phyloP scores from a whole-genome alignment of 2,888 invertebrate genomes.

The Lutraria lutraria region DNA sequence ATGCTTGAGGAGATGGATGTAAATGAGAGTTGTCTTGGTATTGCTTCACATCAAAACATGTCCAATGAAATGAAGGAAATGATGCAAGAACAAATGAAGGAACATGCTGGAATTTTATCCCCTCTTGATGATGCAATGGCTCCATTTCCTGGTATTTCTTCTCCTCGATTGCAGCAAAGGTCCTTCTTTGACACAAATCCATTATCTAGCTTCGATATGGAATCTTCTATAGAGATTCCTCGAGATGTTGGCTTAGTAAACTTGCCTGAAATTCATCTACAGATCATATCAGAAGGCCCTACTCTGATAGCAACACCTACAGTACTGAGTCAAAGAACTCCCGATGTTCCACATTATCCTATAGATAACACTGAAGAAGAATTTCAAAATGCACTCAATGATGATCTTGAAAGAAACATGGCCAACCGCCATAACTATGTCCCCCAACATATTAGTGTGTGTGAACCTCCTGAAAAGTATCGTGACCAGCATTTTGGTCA shows the following conservation, averaged over 20 bases:
- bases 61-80: constrained; percentile 77
- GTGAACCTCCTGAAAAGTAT: constrained; percentile 56
- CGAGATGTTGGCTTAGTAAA: constrained; percentile 67
- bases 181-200: constrained; percentile 68
- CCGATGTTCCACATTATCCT: constrained; percentile 61
- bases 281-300: constrained; percentile 72
- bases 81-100: constrained; percentile 74
- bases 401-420: constrained; percentile 77
- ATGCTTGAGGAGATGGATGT: constrained; percentile 76
- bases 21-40: constrained; percentile 77
- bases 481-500: constrained; percentile 12
- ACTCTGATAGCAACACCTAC: constrained; percentile 69
- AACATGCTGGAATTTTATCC: constrained; percentile 64
- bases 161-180: constrained; percentile 54
- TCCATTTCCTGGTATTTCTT: constrained; percentile 61
- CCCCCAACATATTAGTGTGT: constrained; percentile 66
- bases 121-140: constrained; percentile 65
- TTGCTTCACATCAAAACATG: constrained; percentile 76
- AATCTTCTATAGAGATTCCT: constrained; percentile 68
- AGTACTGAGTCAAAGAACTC: constrained; percentile 64
- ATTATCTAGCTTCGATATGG: constrained; percentile 66
- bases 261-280: constrained; percentile 70
- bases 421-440: constrained; percentile 61
- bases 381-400: constrained; percentile 79
- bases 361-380: constrained; percentile 76